Base-by-base conservation (phyloP, 2,797 vertebrate species). In the Leptoclinus maculatus region DNA sequence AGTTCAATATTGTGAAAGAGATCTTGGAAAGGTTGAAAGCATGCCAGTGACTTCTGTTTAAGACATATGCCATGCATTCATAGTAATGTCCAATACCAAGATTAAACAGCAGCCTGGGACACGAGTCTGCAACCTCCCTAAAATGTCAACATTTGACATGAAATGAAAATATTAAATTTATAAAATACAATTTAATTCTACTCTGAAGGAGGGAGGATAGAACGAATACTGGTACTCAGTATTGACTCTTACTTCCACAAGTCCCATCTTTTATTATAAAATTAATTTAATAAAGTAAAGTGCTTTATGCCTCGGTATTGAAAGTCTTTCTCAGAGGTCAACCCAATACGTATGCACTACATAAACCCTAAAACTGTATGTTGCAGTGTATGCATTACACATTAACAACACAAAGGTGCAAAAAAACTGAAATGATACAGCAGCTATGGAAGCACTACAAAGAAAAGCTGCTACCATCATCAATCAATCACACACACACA, bases 371-470 rank as follows among this genome's bases (percentile, higher is more conserved):
- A 77, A 78, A 54, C 34, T 77, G 10, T 49, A 16, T 9, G 7
- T 34, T 45, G 51, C 60, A 60, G 21, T 7, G 2, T 78, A 38
- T 53, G n/a, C 9, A 57, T 58, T 58, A 39, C 27, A 76, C 72
- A 60, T 7, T 34, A 71, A 75, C 5, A 71, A 71, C 74, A 53
- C 71, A 66, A 80, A 83, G 38, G 17, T 75, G 82, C 78, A 79
- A 71, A 65, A 77, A 36, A 34, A 54, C 0, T 19, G 10, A 49
- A 62, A 73, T 29, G 8, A 65, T 16, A 41, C 4, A 63, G 34
- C 9, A 63, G 59, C 71, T 79, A 67, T 14, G 79, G 36, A 79
- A 83, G 66, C 85, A 83, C 74, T 84, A 87, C 23, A 74, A 76
- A 78, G 57, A 17, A 43, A 87, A 74, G 53, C 78, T 76, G 53